Percentiles rank a stretch among this genome's conserved stretches.
Conservation (phyloP, 1,140 invertebrate species). For the Drosophila sp. region DNA sequence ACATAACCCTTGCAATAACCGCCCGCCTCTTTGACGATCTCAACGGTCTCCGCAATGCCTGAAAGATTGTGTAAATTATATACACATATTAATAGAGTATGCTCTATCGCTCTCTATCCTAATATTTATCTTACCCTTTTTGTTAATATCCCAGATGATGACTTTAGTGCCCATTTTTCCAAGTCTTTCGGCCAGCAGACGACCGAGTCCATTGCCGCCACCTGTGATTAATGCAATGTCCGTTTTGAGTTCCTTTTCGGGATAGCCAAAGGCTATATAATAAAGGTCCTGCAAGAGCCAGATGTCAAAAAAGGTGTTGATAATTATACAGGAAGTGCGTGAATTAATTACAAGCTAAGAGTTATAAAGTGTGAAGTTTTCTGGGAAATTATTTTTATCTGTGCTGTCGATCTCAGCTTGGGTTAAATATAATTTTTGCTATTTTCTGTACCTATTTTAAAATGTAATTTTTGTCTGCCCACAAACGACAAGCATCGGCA, state of each 20-base stretch:
- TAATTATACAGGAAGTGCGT: slow-evolving; percentile 26
- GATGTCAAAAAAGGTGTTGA: slow-evolving; percentile 42
- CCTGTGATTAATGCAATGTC: slow-evolving; percentile 95
- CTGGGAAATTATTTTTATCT: too few relatives aligned
- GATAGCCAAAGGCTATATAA: slow-evolving; percentile 85
- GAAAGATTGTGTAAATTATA: slow-evolving; percentile 35
- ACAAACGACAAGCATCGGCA: too few relatives aligned
- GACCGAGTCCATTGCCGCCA: slow-evolving; percentile 94
- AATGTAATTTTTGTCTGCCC: neutral
- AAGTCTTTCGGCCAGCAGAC: slow-evolving; percentile 91
- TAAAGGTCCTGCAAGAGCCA: slow-evolving; percentile 85
- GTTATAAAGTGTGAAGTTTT: neutral
- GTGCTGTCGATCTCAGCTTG: too few relatives aligned
- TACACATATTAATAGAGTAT: slow-evolving; percentile 15
- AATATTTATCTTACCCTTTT: slow-evolving; percentile 86
- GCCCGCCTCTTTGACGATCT: slow-evolving; percentile 89
- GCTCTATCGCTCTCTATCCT: neutral
- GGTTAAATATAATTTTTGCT: too few relatives aligned
- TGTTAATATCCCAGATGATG: slow-evolving; percentile 96
- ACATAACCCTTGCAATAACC: slow-evolving; percentile 90
- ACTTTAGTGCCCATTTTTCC: slow-evolving; percentile 92
- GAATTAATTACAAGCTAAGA: slow-evolving; percentile 30
- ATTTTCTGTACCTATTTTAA: neutral
- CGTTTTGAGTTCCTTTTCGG: slow-evolving; percentile 87
- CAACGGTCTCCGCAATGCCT: slow-evolving; percentile 92